Base-by-base conservation (phyloP, 2,888 invertebrate species). In the Cremastinae sp. region DNA sequence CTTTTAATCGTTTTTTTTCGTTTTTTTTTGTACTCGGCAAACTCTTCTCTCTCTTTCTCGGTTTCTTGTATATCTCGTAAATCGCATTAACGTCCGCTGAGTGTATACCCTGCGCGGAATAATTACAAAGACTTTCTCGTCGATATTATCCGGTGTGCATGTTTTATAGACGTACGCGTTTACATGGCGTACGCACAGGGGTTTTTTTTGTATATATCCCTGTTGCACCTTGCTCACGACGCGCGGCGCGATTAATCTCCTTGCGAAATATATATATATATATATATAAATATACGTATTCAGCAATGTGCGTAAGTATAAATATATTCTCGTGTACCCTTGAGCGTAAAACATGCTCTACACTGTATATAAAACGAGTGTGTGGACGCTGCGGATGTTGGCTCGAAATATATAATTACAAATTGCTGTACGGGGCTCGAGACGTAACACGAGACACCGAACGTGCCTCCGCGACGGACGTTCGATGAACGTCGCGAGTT, bases 381-480 rank as follows among this genome's bases (percentile, higher is more conserved):
- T 49, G 5, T 5, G 12, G 73, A 64, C 45, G 64, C 76, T 53
- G 47, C 59, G 76, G 61, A 73, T 70, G 69, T 73, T 70, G 59
- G 16, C 22, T 54, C 49, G 49, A 73, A 74, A 77, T 62, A 62
- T 70, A 68, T 75, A 75, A 74, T 77, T 70, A 79, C 71, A 75
- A 78, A 78, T 75, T 72, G 74, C 65, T 36, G 69, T 68, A 70
- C 54, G 47, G n/a, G n/a, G 54, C 65, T 43, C 69, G 49, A 62
- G 73, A 61, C 66, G 65, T 70, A 78, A 65, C 64, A 58, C 72
- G 72, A 73, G 73, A 73, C 73, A 66, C 28, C 47, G 53, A 70
- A 78, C 53, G 71, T 72, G 68, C 56, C 62, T 38, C 68, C 72
- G 53, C 45, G 73, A 43, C 58, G 14, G 53, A 59, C 53, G 45